Percentiles rank a stretch among this genome's conserved stretches.
phyloP scores from a whole-genome alignment of 2,113 vertebrate species.

The Tonatia bakeri region DNA sequence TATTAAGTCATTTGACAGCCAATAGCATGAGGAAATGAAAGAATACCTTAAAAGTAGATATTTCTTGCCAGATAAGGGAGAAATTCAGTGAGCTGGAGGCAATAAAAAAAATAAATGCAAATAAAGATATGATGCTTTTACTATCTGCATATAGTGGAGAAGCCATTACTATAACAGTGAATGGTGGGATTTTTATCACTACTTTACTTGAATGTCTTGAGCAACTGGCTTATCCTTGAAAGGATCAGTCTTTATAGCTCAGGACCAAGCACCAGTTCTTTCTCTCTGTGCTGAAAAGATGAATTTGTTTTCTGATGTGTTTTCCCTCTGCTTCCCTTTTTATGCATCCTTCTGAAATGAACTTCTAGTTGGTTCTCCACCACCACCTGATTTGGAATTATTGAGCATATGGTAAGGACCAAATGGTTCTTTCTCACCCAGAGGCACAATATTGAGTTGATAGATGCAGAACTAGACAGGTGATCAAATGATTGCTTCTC shows the following conservation, averaged over 20 bases:
- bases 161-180: slow-evolving; percentile 70
- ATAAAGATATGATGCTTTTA: slow-evolving; percentile 72
- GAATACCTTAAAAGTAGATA: slow-evolving; percentile 75
- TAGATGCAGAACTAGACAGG: not conserved
- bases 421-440: slow-evolving; percentile 46
- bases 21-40: slow-evolving; percentile 76
- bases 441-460: slow-evolving; percentile 7
- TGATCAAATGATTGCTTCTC: not conserved
- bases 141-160: slow-evolving; percentile 71
- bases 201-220: slow-evolving; percentile 65
- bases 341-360: slow-evolving; percentile 55
- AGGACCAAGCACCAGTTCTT: slow-evolving; percentile 22
- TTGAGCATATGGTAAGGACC: slow-evolving; percentile 52
- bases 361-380: slow-evolving; percentile 47
- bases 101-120: slow-evolving; percentile 73
- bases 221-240: slow-evolving; percentile 39
- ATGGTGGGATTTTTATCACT: slow-evolving; percentile 71
- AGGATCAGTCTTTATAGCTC: slow-evolving; percentile 37
- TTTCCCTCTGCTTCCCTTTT: slow-evolving; percentile 10
- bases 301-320: slow-evolving; percentile 65
- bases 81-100: slow-evolving; percentile 71
- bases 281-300: slow-evolving; percentile 66
- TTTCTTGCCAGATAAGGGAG: slow-evolving; percentile 77
- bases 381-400: slow-evolving; percentile 52
- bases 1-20: slow-evolving; percentile 78